Conservation (phyloP, 2,888 invertebrate species). For the Zaprionus lineosus region DNA sequence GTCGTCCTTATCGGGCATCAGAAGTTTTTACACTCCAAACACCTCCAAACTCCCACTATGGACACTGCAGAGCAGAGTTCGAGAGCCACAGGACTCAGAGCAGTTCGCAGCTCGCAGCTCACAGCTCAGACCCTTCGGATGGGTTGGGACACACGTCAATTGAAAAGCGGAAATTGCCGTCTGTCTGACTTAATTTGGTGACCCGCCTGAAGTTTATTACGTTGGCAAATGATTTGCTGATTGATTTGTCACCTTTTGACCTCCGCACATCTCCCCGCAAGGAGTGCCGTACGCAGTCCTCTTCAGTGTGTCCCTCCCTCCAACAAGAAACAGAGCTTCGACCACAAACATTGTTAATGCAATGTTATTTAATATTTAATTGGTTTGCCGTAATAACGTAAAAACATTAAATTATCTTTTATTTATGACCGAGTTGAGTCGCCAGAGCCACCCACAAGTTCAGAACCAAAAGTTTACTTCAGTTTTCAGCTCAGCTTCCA, state of each 20-base stretch:
- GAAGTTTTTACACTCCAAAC: slow-evolving; percentile 52
- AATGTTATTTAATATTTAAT: slow-evolving; percentile 70
- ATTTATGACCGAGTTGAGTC: slow-evolving; percentile 52
- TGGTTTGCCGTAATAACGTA: slow-evolving; percentile 72
- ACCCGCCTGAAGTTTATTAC: slow-evolving; percentile 65
- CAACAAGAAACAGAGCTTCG: no score
- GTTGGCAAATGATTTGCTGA: slow-evolving; percentile 56
- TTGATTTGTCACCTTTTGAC: slow-evolving; percentile 65
- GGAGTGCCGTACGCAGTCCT: no score
- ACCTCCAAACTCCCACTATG: neutral
- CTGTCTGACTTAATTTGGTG: slow-evolving; percentile 65
- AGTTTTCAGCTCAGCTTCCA: slow-evolving; percentile 12
- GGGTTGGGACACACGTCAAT: slow-evolving; percentile 44
- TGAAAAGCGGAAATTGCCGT: slow-evolving; percentile 69
- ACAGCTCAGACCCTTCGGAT: slow-evolving; percentile 16
- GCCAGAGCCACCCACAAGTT: slow-evolving; percentile 9
- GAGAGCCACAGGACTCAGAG: neutral
- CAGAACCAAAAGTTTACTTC: slow-evolving; percentile 24
- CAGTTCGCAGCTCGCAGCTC: neutral
- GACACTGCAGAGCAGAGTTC: slow-evolving; percentile 2
- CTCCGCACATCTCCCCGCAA: no score
- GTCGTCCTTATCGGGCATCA: slow-evolving; percentile 64
- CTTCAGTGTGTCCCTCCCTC: no score
- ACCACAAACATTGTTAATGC: slow-evolving; percentile 61
- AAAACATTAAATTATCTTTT: slow-evolving; percentile 77